These are phyloP conservation scores for Neelides sp. DNA, from an alignment of 1,140 invertebrate genomes.

Conservation along the genomic window DNA sequence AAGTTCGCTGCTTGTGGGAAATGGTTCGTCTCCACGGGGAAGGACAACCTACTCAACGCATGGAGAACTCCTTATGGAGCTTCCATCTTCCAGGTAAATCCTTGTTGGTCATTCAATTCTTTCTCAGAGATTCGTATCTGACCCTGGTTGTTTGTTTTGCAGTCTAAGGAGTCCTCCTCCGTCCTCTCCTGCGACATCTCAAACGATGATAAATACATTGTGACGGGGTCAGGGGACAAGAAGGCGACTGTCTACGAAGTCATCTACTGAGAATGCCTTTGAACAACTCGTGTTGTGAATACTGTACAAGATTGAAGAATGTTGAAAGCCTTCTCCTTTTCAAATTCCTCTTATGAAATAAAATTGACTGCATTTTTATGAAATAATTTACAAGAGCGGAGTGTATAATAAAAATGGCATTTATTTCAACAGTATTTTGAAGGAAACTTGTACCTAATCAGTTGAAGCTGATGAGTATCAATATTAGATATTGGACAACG, in stretches of 20 bases:
- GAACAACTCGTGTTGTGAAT: not conserved
- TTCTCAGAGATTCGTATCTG: too few species aligned
- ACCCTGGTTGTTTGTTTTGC: conserved; percentile 31
- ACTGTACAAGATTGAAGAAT: not conserved
- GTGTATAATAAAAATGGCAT: not conserved
- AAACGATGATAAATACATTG: conserved; percentile 53
- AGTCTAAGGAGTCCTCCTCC: conserved; percentile 52
- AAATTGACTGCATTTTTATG: not conserved
- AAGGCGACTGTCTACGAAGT: conserved; percentile 57
- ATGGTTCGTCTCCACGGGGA: conserved; percentile 57
- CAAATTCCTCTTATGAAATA: not conserved
- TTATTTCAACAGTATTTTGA: too few species aligned
- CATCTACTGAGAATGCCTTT: conserved; percentile 39
- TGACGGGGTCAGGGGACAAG: conserved; percentile 60
- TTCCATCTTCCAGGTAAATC: conserved; percentile 47
- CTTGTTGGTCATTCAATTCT: too few species aligned
- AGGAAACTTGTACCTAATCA: too few species aligned
- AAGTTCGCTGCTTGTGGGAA: conserved; percentile 56
- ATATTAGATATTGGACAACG: too few species aligned
- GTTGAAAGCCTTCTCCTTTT: not conserved
- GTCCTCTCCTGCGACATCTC: conserved; percentile 57
- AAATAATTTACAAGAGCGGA: not conserved
- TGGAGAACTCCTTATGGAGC: conserved; percentile 54
- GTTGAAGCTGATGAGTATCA: too few species aligned
- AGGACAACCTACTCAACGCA: conserved; percentile 52